A percentile compares a stretch with the other conserved stretches of the same genome.
These are phyloP conservation scores for Brachyopa scutellaris DNA, from an alignment of 2,888 invertebrate species.

Conservation along the genomic window DNA sequence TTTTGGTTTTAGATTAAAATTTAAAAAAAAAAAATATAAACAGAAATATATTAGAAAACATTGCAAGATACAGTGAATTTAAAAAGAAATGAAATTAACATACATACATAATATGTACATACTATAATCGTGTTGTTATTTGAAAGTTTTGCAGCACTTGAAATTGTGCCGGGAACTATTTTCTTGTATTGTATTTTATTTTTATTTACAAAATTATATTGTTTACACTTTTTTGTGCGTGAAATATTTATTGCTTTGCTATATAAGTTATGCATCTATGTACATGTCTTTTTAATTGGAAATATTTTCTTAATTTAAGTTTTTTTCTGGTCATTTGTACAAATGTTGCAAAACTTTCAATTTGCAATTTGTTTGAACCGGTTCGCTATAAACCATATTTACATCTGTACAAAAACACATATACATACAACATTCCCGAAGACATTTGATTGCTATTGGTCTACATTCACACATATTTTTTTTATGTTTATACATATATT, in stretches of 20 bases:
- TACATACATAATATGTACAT: neutral
- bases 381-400: slow-evolving; percentile 10
- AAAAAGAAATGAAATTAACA: neutral
- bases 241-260: slow-evolving; percentile 7
- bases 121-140: slow-evolving; percentile 62
- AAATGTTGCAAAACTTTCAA: slow-evolving; percentile 69
- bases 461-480: no score
- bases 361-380: slow-evolving; percentile 48
- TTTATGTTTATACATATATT: no score
- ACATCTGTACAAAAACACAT: slow-evolving; percentile 1
- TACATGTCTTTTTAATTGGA: neutral
- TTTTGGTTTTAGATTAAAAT: neutral
- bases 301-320: neutral
- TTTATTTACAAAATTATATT: neutral
- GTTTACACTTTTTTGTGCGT: neutral
- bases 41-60: neutral
- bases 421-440: slow-evolving; percentile 2
- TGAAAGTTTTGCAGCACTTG: slow-evolving; percentile 73
- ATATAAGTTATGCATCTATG: slow-evolving; percentile 2
- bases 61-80: slow-evolving; percentile 5
- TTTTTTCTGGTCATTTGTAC: neutral
- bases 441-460: slow-evolving; percentile 63
- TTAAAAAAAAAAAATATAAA: neutral
- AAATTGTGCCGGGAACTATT: slow-evolving; percentile 29
- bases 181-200: neutral